Evolutionary conservation across 1,140 invertebrate genomes (phyloP).

Genomic region (Magallana ariakensis): DNA sequence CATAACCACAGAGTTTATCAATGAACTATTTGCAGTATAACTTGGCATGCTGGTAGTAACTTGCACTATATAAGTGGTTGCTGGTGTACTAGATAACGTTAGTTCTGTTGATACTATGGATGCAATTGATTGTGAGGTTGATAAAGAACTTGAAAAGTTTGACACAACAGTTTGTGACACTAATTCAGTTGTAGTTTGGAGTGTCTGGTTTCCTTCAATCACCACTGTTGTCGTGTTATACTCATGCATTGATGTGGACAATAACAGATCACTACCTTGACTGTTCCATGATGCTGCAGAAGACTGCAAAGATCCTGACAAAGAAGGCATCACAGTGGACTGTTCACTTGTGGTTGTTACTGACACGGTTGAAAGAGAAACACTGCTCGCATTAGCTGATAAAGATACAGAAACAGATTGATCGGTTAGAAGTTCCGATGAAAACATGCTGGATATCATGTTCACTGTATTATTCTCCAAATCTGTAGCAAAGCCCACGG

Average conservation of each 20-base stretch:
- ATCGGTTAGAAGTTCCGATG: neutral
- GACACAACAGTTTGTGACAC: neutral
- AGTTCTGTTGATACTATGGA: slow-evolving; percentile 4
- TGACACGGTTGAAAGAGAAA: neutral
- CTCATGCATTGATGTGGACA: neutral
- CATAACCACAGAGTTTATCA: neutral
- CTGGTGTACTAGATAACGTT: neutral
- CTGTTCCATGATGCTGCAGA: neutral
- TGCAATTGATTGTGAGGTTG: neutral
- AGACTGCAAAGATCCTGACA: neutral
- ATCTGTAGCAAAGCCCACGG: neutral
- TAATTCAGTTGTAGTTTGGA: neutral
- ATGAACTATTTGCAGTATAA: neutral
- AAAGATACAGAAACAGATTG: neutral
- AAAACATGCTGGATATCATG: neutral
- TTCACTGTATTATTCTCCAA: neutral
- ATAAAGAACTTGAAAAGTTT: neutral
- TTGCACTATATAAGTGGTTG: neutral
- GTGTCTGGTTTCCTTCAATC: neutral
- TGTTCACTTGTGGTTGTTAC: neutral
- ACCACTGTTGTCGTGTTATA: neutral
- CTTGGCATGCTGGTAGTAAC: neutral
- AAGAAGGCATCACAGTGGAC: neutral
- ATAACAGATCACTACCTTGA: neutral
- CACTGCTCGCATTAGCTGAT: neutral